Evolutionary conservation across 2,113 vertebrate genomes (phyloP).

Genomic region (Miniopterus natalensis): DNA sequence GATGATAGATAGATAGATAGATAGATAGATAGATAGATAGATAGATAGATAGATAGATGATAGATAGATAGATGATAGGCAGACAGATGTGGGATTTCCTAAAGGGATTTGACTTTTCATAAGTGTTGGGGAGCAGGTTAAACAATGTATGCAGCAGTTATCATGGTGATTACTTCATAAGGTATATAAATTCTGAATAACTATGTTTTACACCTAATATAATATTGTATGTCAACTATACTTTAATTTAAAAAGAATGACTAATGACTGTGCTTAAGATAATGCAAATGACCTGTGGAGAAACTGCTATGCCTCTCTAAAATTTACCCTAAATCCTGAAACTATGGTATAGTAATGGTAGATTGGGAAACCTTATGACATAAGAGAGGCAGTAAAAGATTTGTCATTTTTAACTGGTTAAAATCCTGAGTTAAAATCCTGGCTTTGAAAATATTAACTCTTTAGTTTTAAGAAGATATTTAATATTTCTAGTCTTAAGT

Average conservation of each 20-base stretch:
- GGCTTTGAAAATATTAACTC: constrained; percentile 41
- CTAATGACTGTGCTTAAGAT: constrained; percentile 44
- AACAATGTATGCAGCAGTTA: not conserved
- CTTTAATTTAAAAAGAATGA: constrained; percentile 32
- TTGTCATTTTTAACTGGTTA: constrained; percentile 55
- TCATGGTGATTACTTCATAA: not conserved
- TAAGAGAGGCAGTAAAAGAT: constrained; percentile 33
- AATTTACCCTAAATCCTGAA: constrained; percentile 63
- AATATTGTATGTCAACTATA: not conserved
- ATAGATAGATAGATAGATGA: not conserved
- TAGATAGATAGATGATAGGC: not conserved
- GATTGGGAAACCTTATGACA: constrained; percentile 10
- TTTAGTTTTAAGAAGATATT: constrained; percentile 21
- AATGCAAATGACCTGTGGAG: constrained; percentile 56
- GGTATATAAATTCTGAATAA: not conserved
- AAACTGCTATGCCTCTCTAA: constrained; percentile 61
- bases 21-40: not conserved
- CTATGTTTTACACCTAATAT: not conserved
- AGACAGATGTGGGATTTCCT: not conserved
- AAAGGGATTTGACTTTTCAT: constrained; percentile 13
- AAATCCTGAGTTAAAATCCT: constrained; percentile 48
- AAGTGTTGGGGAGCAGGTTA: not conserved
- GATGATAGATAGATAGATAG: not conserved
- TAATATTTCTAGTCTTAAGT: constrained; percentile 30
- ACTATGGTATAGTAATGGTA: not conserved